Evolutionary conservation across 2,797 vertebrate species (phyloP).

Genomic region (Protosalanx chinensis): DNA sequence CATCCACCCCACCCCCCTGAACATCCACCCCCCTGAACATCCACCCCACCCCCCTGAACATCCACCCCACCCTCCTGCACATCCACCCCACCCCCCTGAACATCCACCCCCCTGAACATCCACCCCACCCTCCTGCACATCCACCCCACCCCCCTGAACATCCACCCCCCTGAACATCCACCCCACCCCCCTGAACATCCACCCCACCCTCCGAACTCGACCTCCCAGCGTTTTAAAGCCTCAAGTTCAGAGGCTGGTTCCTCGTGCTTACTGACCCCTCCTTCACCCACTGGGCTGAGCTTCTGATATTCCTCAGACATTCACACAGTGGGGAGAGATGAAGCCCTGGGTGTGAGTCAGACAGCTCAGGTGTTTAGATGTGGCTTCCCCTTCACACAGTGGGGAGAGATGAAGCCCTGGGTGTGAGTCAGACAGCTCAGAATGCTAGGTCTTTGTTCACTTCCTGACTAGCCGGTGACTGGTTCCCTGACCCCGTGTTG

Average conservation of each 20-base stretch:
- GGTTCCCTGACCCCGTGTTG: constrained; percentile 17
- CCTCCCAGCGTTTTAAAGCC: background rate
- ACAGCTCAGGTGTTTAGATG: constrained; percentile 4
- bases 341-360: too few relatives aligned
- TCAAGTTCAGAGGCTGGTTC: background rate
- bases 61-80: too few relatives aligned
- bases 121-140: too few relatives aligned
- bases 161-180: too few relatives aligned
- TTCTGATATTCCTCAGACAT: constrained; percentile 18
- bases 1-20: too few relatives aligned
- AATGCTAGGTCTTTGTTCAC: constrained; percentile 34
- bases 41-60: too few relatives aligned
- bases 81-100: too few relatives aligned
- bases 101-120: too few relatives aligned
- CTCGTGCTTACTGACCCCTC: background rate
- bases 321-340: constrained; percentile 17
- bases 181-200: too few relatives aligned
- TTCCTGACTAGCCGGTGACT: constrained; percentile 30
- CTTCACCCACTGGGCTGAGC: background rate
- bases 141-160: too few relatives aligned
- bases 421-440: constrained; percentile 39
- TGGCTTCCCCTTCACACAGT: constrained; percentile 26
- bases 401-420: constrained; percentile 18
- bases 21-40: too few relatives aligned
- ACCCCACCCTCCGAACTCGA: background rate